phyloP scores from a whole-genome alignment of 2,888 invertebrate genomes.

The Crematogaster levior region DNA sequence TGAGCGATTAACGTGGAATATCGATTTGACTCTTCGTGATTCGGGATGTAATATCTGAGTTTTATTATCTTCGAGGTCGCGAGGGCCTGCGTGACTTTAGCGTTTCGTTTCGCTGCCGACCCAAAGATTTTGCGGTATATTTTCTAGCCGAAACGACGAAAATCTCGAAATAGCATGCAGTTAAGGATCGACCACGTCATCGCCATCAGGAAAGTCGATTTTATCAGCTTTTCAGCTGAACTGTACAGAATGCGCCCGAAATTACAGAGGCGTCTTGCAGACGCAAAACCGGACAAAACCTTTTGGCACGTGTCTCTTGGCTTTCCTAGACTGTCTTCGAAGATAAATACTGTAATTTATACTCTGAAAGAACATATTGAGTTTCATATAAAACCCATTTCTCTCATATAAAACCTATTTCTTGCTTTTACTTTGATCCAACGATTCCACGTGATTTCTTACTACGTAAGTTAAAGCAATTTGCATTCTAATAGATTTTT shows the following conservation, averaged over 20 bases:
- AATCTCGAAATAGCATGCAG: conserved; percentile 68
- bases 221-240: conserved; percentile 62
- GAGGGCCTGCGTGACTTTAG: conserved; percentile 71
- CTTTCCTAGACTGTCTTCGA: neutral
- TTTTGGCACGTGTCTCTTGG: conserved; percentile 19
- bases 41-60: conserved; percentile 70
- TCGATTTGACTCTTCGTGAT: conserved; percentile 70
- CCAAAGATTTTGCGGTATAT: conserved; percentile 66
- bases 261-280: conserved; percentile 14
- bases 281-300: conserved; percentile 30
- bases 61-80: conserved; percentile 73
- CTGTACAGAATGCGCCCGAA: conserved; percentile 3
- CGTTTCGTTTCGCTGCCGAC: conserved; percentile 56
- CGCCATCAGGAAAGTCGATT: conserved; percentile 62
- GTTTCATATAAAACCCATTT: conserved; percentile 18
- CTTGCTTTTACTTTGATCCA: conserved; percentile 8
- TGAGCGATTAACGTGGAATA: conserved; percentile 54
- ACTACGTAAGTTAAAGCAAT: conserved; percentile 7
- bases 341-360: conserved; percentile 33
- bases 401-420: conserved; percentile 2
- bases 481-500: conserved; percentile 8
- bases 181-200: conserved; percentile 68
- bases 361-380: neutral
- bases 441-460: conserved; percentile 25
- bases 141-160: conserved; percentile 63